Evolutionary conservation across 2,888 invertebrate genomes (phyloP).

Genomic region (Brenthis hecate): DNA sequence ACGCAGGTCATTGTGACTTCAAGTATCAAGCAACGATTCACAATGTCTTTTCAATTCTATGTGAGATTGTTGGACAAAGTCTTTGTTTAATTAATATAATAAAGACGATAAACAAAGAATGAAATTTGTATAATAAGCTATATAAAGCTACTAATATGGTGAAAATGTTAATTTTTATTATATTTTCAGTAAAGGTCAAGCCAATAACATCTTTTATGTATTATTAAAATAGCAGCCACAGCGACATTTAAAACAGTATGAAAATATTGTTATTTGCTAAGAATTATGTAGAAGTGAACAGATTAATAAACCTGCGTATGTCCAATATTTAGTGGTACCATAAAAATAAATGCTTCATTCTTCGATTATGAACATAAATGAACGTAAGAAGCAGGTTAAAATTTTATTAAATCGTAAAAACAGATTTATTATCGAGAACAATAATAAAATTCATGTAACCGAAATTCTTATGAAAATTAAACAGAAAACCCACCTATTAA

Average conservation of each 20-base stretch:
- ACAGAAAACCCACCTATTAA: constrained; percentile 43
- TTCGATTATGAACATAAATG: constrained; percentile 9
- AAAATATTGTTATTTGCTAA: constrained; percentile 17
- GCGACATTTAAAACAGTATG: constrained; percentile 11
- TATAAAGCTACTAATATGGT: not conserved
- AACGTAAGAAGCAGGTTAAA: constrained; percentile 20
- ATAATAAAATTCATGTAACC: constrained; percentile 34
- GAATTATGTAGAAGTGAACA: constrained; percentile 20
- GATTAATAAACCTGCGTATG: constrained; percentile 18
- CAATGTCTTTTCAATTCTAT: too few species aligned
- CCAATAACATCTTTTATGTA: constrained; percentile 2
- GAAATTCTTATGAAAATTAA: constrained; percentile 43
- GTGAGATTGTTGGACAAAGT: too few species aligned
- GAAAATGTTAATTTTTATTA: constrained; percentile 3
- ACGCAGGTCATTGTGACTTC: too few species aligned
- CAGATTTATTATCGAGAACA: constrained; percentile 21
- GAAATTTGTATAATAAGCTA: not conserved
- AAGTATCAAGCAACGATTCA: too few species aligned
- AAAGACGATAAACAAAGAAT: not conserved
- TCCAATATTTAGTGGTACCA: constrained; percentile 25
- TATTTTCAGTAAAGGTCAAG: not conserved
- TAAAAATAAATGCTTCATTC: constrained; percentile 26
- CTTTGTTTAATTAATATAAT: not conserved
- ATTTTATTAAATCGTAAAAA: constrained; percentile 27
- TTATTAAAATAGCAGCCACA: constrained; percentile 15